These are phyloP conservation scores for Cepaea nemoralis DNA, from an alignment of 1,140 invertebrate species.

Conservation along the genomic window DNA sequence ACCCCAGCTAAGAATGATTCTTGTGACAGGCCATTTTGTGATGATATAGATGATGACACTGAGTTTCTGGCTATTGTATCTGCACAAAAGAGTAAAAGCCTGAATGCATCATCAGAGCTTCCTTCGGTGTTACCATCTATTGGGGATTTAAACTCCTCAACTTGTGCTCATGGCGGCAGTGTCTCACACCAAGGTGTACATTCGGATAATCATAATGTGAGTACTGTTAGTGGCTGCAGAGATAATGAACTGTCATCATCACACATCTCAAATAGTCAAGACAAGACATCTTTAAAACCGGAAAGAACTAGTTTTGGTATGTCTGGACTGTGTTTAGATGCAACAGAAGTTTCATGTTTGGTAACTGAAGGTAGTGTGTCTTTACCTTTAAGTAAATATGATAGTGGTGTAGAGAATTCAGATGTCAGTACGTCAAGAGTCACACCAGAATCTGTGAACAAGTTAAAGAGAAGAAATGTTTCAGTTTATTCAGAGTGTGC, in stretches of 20 bases:
- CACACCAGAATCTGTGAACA: conserved; percentile 1
- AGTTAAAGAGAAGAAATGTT: conserved; percentile 48
- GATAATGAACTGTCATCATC: no score
- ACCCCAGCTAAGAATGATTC: background rate
- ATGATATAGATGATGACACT: conserved; percentile 38
- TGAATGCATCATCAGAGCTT: background rate
- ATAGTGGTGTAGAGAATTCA: background rate
- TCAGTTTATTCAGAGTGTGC: conserved; percentile 46
- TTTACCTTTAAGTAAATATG: background rate
- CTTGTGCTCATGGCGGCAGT: background rate
- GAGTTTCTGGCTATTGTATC: conserved; percentile 40
- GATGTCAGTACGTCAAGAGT: background rate
- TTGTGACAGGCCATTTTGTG: background rate
- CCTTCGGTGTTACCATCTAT: background rate
- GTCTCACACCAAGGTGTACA: background rate
- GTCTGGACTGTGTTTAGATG: conserved; percentile 17
- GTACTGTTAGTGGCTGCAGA: background rate
- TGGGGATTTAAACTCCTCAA: background rate
- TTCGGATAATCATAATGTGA: background rate
- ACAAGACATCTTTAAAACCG: conserved; percentile 5
- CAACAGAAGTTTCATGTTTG: background rate
- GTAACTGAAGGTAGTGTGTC: background rate
- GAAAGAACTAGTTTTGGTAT: conserved; percentile 32
- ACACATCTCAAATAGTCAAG: background rate
- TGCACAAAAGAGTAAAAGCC: conserved; percentile 38